These are phyloP conservation scores for Zaprionus africanus DNA, from an alignment of 1,140 invertebrate species.

Conservation along the genomic window DNA sequence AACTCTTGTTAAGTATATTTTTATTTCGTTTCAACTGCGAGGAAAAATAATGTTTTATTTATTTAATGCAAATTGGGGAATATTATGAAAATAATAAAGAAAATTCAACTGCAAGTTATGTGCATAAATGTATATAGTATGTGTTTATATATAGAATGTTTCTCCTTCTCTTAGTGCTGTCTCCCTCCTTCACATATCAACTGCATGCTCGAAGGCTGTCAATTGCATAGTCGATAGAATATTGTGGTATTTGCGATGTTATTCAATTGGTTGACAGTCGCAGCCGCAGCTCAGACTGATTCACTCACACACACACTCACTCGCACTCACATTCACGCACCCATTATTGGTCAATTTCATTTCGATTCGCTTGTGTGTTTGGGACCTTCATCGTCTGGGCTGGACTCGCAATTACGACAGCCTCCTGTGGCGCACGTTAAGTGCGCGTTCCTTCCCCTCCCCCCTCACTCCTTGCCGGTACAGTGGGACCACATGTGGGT, in stretches of 20 bases:
- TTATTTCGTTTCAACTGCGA: not conserved
- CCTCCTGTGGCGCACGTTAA: conserved; percentile 71
- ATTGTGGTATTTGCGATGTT: conserved; percentile 30
- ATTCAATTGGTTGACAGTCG: conserved; percentile 53
- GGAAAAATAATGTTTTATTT: not conserved
- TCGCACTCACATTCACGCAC: conserved; percentile 34
- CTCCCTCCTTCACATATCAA: conserved; percentile 56
- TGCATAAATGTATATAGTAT: too few species aligned
- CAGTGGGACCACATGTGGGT: conserved; percentile 75
- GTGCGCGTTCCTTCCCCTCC: conserved; percentile 34
- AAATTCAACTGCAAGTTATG: too few species aligned
- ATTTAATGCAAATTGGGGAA: not conserved
- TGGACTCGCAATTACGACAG: conserved; percentile 66
- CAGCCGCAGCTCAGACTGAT: conserved; percentile 20
- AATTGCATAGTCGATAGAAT: conserved; percentile 33
- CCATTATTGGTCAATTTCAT: conserved; percentile 83
- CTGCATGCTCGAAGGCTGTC: conserved; percentile 61
- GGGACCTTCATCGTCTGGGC: conserved; percentile 39
- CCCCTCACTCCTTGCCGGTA: not conserved
- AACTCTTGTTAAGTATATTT: not conserved
- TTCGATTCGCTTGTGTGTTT: conserved; percentile 72
- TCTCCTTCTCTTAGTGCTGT: not conserved
- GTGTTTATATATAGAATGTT: too few species aligned
- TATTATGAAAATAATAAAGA: too few species aligned
- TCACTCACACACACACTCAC: conserved; percentile 24